Conservation (phyloP, 2,888 invertebrate genomes). For the Dromius quadrimaculatus region DNA sequence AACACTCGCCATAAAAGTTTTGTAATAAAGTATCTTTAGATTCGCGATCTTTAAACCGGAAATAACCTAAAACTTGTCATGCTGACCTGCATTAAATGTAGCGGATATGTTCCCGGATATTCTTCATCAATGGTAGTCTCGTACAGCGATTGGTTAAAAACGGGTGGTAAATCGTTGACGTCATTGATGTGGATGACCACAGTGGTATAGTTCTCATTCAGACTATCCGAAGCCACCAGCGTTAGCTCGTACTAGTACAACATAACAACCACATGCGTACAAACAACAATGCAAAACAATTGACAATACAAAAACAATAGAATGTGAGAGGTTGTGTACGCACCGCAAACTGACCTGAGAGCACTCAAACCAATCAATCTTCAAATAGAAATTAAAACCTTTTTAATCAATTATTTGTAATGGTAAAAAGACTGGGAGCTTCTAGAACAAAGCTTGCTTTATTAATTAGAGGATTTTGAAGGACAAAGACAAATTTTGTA, state of each 20-base stretch:
- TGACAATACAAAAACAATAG: constrained; percentile 59
- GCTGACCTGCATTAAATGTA: constrained; percentile 78
- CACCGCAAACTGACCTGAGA: background rate
- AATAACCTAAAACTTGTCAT: constrained; percentile 35
- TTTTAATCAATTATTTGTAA: constrained; percentile 27
- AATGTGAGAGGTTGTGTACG: constrained; percentile 61
- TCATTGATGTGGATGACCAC: constrained; percentile 87
- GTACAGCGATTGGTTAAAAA: constrained; percentile 80
- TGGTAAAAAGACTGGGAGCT: background rate
- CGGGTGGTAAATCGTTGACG: constrained; percentile 91
- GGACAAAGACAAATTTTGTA: constrained; percentile 15
- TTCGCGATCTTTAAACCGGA: constrained; percentile 23
- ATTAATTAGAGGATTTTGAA: constrained; percentile 18
- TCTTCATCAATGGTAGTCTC: constrained; percentile 82
- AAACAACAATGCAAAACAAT: constrained; percentile 55
- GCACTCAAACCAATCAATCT: constrained; percentile 10
- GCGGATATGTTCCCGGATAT: constrained; percentile 77
- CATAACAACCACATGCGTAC: constrained; percentile 58
- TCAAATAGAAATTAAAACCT: background rate
- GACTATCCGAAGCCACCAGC: constrained; percentile 89
- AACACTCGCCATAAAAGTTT: no score
- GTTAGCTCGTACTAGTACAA: constrained; percentile 83
- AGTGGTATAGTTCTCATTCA: constrained; percentile 88
- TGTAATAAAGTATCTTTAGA: background rate
- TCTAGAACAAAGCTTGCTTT: constrained; percentile 9